These are phyloP conservation scores for Chlorops oryzae DNA, from an alignment of 1,140 invertebrate species.

Conservation along the genomic window DNA sequence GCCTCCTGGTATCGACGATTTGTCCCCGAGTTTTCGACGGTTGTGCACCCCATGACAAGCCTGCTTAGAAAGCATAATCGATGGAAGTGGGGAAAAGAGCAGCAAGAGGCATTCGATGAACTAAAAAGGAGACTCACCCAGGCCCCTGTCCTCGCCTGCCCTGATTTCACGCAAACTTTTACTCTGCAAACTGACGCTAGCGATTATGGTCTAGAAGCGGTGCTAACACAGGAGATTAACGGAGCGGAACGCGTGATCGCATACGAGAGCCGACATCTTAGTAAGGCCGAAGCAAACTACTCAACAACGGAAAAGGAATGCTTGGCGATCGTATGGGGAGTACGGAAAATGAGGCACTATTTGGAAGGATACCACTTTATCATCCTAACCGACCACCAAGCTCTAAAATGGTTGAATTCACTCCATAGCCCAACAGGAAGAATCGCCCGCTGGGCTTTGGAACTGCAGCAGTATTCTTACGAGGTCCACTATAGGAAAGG, in stretches of 20 bases:
- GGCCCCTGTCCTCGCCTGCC: too few species aligned
- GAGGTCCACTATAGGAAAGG: too few species aligned
- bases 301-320: too few species aligned
- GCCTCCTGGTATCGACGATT: constrained; percentile 41
- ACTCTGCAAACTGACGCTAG: constrained; percentile 10
- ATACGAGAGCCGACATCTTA: too few species aligned
- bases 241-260: too few species aligned
- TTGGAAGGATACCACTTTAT: constrained; percentile 1
- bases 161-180: constrained; percentile 15
- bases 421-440: constrained; percentile 25
- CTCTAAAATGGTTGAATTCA: constrained; percentile 37
- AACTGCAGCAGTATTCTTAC: constrained; percentile 20
- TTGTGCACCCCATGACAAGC: constrained; percentile 30
- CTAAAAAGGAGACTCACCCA: constrained; percentile 11
- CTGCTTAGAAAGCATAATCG: constrained; percentile 18
- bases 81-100: constrained; percentile 6
- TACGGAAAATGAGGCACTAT: constrained; percentile 8
- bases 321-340: too few species aligned
- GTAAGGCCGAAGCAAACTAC: too few species aligned
- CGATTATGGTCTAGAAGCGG: neutral
- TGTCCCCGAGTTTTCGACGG: constrained; percentile 29
- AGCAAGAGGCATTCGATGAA: constrained; percentile 4
- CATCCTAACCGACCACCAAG: constrained; percentile 10
- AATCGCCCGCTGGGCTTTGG: constrained; percentile 21
- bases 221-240: neutral